A percentile compares a stretch with the other conserved stretches of the same genome.
These are phyloP conservation scores for Maniola jurtina DNA, from an alignment of 1,140 invertebrate genomes.

Conservation along the genomic window DNA sequence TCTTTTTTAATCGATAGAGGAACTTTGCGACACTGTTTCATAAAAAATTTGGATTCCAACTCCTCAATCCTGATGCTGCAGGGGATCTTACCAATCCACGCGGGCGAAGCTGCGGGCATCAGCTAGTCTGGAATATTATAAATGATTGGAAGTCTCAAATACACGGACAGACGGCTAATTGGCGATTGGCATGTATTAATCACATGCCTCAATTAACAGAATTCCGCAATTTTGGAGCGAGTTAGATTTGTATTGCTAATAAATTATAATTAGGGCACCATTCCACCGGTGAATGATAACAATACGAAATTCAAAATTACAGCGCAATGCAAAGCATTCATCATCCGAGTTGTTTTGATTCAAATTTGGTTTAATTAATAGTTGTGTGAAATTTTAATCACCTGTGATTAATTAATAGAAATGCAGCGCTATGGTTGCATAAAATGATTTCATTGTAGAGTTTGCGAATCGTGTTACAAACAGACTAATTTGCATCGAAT, in stretches of 20 bases:
- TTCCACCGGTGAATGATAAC: background rate
- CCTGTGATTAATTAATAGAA: background rate
- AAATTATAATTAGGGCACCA: no score
- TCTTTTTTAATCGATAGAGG: no score
- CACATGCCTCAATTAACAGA: background rate
- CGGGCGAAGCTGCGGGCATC: no score
- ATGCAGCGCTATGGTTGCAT: background rate
- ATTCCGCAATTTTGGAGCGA: background rate
- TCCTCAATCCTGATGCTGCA: no score
- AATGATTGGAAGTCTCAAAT: no score
- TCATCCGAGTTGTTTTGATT: constrained; percentile 1
- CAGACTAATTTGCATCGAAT: no score
- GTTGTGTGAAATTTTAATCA: background rate
- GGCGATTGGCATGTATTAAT: background rate
- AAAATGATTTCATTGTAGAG: no score
- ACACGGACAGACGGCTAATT: background rate
- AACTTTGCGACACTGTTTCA: no score
- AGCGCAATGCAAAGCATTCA: background rate
- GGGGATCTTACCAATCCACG: no score
- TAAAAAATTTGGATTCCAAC: no score
- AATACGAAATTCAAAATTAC: background rate
- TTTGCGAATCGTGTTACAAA: no score
- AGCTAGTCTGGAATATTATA: no score
- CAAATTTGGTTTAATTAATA: constrained; percentile 2
- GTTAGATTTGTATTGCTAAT: background rate